Percentiles rank a stretch among this genome's conserved stretches.
phyloP scores from a whole-genome alignment of 2,113 vertebrate species.

The Alexandromys fortis region DNA sequence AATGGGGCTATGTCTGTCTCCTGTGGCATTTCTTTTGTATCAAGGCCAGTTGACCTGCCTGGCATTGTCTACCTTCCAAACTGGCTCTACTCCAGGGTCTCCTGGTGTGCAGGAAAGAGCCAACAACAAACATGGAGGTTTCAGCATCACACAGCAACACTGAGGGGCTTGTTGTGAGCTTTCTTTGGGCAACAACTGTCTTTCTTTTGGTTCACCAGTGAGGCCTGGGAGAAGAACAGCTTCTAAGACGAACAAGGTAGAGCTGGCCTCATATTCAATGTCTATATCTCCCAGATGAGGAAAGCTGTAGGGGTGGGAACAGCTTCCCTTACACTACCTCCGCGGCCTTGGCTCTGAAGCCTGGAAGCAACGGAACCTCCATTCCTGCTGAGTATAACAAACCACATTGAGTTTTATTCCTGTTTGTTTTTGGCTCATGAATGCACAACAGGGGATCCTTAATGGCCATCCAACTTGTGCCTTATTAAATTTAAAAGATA shows the following conservation, averaged over 20 bases:
- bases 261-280: background rate
- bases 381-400: conserved; percentile 54
- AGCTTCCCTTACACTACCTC: background rate
- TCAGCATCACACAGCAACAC: rapidly evolving
- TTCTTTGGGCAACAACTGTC: background rate
- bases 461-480: conserved; percentile 72
- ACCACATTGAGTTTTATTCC: conserved; percentile 70
- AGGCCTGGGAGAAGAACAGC: background rate
- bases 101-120: background rate
- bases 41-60: background rate
- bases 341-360: background rate
- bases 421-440: conserved; percentile 72
- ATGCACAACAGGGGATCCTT: conserved; percentile 68
- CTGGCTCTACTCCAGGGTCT: background rate
- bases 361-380: background rate
- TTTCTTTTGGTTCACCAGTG: background rate
- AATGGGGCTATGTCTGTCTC: background rate
- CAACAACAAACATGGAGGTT: background rate
- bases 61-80: no score
- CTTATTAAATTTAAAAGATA: conserved; percentile 82
- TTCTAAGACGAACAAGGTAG: background rate
- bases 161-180: background rate
- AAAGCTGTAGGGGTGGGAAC: background rate
- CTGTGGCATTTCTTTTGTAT: background rate
- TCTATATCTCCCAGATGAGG: background rate